A percentile compares a stretch with the other conserved stretches of the same genome.
These are phyloP conservation scores for Pristionchus fissidentatus DNA, from an alignment of 2,888 invertebrate species.

Conservation along the genomic window DNA sequence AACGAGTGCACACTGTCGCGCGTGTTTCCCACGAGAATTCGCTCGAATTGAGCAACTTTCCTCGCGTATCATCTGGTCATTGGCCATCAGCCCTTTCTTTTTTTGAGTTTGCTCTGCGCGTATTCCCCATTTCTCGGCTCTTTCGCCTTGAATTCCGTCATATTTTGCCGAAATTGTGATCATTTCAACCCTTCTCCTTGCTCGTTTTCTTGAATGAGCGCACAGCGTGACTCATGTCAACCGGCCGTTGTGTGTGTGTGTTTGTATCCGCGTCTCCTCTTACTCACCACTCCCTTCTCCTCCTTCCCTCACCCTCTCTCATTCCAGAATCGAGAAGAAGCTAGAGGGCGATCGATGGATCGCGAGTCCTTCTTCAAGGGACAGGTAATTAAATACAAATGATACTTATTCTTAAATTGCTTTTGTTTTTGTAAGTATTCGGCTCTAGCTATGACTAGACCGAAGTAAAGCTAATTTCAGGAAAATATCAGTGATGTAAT, in stretches of 20 bases:
- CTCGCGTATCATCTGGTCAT: neutral
- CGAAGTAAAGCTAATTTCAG: no score
- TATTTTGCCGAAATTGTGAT: neutral
- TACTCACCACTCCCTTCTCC: conserved; percentile 27
- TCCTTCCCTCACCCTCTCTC: neutral
- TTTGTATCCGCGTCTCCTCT: conserved; percentile 31
- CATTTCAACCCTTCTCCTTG: neutral
- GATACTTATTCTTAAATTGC: neutral
- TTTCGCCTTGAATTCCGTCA: neutral
- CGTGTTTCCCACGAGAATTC: no score
- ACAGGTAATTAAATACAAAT: conserved; percentile 50
- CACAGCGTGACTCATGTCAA: conserved; percentile 13
- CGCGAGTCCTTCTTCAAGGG: conserved; percentile 61
- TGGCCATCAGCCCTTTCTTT: conserved; percentile 2
- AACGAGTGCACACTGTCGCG: no score
- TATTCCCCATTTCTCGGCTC: no score
- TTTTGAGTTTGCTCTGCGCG: conserved; percentile 34
- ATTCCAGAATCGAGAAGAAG: conserved; percentile 11
- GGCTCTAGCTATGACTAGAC: no score
- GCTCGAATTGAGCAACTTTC: no score
- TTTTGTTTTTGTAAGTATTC: neutral
- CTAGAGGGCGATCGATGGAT: conserved; percentile 51
- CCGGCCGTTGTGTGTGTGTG: conserved; percentile 29
- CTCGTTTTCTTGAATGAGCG: neutral
- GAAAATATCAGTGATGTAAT: no score